Evolutionary conservation across 1,140 invertebrate genomes (phyloP).

Genomic region (Leguminivora glycinivorella): DNA sequence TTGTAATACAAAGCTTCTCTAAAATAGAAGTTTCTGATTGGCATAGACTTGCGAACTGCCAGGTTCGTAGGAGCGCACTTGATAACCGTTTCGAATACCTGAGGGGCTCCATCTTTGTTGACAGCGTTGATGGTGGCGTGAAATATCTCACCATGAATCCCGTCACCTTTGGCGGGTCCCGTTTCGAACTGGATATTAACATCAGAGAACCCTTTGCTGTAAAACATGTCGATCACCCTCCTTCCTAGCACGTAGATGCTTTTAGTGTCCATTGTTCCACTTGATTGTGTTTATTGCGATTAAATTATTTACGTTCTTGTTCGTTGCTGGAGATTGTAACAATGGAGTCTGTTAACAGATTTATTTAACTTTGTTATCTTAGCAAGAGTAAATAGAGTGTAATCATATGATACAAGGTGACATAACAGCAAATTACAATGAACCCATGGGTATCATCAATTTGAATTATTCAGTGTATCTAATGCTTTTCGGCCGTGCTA

Average conservation of each 20-base stretch:
- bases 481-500: neutral
- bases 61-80: neutral
- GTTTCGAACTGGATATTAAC: constrained; percentile 19
- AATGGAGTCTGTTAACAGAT: neutral
- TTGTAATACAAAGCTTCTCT: constrained; percentile 20
- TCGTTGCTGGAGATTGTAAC: neutral
- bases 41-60: neutral
- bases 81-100: neutral
- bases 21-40: neutral
- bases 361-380: constrained; percentile 21
- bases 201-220: constrained; percentile 1
- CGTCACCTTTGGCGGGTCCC: constrained; percentile 2
- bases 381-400: neutral
- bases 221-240: constrained; percentile 14
- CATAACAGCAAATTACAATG: constrained; percentile 9
- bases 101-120: neutral
- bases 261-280: constrained; percentile 6
- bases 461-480: neutral
- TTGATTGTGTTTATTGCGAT: neutral
- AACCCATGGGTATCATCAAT: neutral
- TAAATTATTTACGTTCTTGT: neutral
- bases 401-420: constrained; percentile 20
- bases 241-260: constrained; percentile 11
- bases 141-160: neutral
- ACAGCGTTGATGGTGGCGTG: neutral